A percentile compares a stretch with the other conserved stretches of the same genome.
These are phyloP conservation scores for Brachypalpus laphriformis DNA, from an alignment of 2,888 invertebrate species.

Conservation along the genomic window DNA sequence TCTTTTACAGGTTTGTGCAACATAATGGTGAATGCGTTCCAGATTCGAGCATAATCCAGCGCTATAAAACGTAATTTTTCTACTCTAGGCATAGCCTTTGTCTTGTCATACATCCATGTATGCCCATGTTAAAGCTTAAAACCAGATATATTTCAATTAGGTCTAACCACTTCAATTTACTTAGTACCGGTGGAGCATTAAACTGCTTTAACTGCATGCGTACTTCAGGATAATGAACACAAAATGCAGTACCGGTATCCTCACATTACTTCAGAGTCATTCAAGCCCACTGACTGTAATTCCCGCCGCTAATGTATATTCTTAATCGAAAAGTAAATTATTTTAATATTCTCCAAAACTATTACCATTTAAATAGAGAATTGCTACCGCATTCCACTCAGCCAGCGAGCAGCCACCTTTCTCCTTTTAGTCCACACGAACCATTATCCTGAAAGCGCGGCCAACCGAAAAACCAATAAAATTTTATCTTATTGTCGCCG, in stretches of 20 bases:
- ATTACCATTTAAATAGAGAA: conserved; percentile 7
- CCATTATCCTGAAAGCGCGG: not conserved
- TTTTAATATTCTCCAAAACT: not conserved
- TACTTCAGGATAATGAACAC: too few relatives aligned
- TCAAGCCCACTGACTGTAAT: not conserved
- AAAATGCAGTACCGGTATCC: not conserved
- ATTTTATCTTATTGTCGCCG: conserved; percentile 64
- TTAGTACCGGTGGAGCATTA: too few relatives aligned
- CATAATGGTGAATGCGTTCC: too few relatives aligned
- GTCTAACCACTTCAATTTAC: too few relatives aligned
- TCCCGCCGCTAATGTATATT: not conserved
- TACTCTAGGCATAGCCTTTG: too few relatives aligned
- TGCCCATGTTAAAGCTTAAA: too few relatives aligned
- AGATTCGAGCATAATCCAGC: too few relatives aligned
- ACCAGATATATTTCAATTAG: too few relatives aligned
- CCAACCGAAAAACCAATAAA: conserved; percentile 52
- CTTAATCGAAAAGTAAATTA: conserved; percentile 13
- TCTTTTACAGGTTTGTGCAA: too few relatives aligned
- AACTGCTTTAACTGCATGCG: too few relatives aligned
- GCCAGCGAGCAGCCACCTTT: not conserved
- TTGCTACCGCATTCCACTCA: not conserved
- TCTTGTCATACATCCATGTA: too few relatives aligned
- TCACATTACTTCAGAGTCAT: not conserved
- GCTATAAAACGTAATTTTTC: too few relatives aligned
- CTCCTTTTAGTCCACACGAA: not conserved